Evolutionary conservation across 2,797 vertebrate species (phyloP), one percentile per base, ranked within the genome.

Genomic region (Lepilemur septentrionalis): DNA sequence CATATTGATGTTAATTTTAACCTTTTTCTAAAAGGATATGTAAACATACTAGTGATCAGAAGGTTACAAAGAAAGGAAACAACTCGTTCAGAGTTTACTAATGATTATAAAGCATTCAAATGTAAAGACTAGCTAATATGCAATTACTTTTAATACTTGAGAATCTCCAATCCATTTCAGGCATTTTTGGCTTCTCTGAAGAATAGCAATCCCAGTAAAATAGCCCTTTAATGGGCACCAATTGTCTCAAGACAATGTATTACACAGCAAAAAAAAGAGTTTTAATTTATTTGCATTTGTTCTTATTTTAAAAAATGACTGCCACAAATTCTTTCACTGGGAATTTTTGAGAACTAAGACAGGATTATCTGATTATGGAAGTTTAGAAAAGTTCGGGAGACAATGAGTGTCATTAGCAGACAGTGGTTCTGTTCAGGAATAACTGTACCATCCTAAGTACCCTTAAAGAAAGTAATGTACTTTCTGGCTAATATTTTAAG

Each of bases 1-100:
- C 69, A 92, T 75, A 95, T 48, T 81, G 78, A 95, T 91, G 65
- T 52, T 87, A 87, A 93, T 94, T 97, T 83, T 96, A 95, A 86
- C 43, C 63, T 85, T 69, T 96, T 89, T 91, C 23, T 91, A 93
- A 93, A 93, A 89, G 57, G 89, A 97, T 90, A 23, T 80, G 46
- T 67, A 96, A 97, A 92, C 67, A 94, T 50, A 87, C 14, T 91
- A 93, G 93, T 85, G 65, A 96, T 88, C 23, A 78, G 48, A 94
- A 89, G 14, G 67, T 67, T 95, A 93, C 2, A 18, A 94, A 91
- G 55, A 94, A 91, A 94, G n/a, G 41, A 96, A 69, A 28, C 30
- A 91, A 81, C 30, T 94, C 46, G 4, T 32, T 96, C 23, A 96
- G 50, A 95, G 52, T 97, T 95, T 95, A 89, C 46, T 78, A 69